Percentiles rank a stretch among this genome's conserved stretches.
phyloP scores from a whole-genome alignment of 2,113 vertebrate genomes.

The Phocoena phocoena region DNA sequence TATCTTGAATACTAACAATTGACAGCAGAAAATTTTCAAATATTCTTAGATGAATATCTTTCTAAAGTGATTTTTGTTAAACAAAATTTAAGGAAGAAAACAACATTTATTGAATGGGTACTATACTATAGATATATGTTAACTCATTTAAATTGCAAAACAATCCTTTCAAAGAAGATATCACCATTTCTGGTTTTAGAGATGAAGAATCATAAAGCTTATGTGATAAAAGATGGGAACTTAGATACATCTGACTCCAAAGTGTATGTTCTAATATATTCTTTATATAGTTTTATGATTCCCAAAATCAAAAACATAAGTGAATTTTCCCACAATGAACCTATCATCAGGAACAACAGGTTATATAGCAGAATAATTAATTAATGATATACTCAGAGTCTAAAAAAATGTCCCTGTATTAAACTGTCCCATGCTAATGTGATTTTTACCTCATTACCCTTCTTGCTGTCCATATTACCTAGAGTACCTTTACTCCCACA shows the following conservation, averaged over 20 bases:
- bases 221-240: neutral
- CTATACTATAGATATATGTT: neutral
- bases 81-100: neutral
- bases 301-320: neutral
- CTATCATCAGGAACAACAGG: neutral
- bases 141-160: constrained; percentile 8
- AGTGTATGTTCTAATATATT: neutral
- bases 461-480: neutral
- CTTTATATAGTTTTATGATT: constrained; percentile 18
- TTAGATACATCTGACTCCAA: neutral
- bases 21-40: constrained; percentile 2
- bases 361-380: neutral
- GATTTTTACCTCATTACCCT: neutral
- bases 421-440: neutral
- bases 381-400: neutral
- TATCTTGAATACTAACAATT: neutral
- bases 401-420: neutral
- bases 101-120: neutral
- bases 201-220: neutral
- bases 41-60: neutral
- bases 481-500: neutral
- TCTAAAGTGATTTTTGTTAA: constrained; percentile 35
- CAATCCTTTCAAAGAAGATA: neutral
- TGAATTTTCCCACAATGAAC: neutral
- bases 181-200: constrained; percentile 25